Evolutionary conservation across 1,140 invertebrate genomes (phyloP), one percentile per base, ranked within the genome.

Genomic region (Dolichoris vasculosae): DNA sequence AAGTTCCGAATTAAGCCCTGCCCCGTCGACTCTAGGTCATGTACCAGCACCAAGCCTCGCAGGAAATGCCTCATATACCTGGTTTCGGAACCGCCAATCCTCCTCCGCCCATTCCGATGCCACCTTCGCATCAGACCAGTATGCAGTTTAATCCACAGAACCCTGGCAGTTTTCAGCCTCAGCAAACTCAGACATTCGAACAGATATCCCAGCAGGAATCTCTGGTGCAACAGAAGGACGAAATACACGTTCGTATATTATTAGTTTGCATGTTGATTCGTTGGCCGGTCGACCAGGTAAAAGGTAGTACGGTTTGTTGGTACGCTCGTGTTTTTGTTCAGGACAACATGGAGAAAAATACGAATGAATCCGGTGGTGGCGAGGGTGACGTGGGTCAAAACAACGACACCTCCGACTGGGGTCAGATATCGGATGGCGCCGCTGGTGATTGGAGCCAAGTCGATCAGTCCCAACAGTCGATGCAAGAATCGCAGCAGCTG

Each of bases 51-150:
- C 91, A 90, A 84, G 89, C 92, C 8, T 88, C 90, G 4, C 91
- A 92, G 59, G 93, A 93, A 23, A 92, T 93, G 83, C 83, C 92
- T 11, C 93, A 93, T 87, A 92, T 93, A 89, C 90, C 92, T 78
- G 91, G 91, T 83, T 93, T 93, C 77, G 89, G 91, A 46, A 93
- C 91, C 87, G 91, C 92, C 11, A 93, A 93, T 85, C 92, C 92
- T 76, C 92, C 93, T 26, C 93, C 93, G 8, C 92, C 92, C 6
- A 93, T 93, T 83, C 92, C 93, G 3, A 93, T 93, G 92, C 92
- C 92, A 46, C 92, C 91, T 0, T 92, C 92, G 17, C 92, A 93
- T 88, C 93, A 92, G 90, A 76, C 88, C 88, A 69, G 89, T 81
- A 86, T 93, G 55, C 91, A 90, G 48, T 93, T 89, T 48, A 93